phyloP scores from a whole-genome alignment of 2,888 invertebrate genomes.

The Ametastegia equiseti region DNA sequence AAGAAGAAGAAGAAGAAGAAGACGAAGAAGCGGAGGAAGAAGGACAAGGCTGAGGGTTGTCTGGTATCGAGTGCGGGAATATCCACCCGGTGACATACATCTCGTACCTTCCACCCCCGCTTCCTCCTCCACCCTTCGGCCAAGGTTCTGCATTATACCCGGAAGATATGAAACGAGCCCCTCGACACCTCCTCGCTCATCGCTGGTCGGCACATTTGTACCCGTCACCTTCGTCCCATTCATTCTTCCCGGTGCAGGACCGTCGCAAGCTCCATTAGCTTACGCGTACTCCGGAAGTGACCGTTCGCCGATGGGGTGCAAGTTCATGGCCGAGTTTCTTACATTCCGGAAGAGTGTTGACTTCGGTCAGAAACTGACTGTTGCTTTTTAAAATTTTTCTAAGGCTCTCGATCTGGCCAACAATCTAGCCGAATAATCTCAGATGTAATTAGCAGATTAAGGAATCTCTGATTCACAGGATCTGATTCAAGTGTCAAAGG shows the following conservation, averaged over 20 bases:
- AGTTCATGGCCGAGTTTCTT: too few species aligned
- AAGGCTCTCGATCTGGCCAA: too few species aligned
- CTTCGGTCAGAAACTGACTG: too few species aligned
- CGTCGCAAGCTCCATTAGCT: not conserved
- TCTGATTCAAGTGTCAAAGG: too few species aligned
- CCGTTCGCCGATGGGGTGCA: not conserved
- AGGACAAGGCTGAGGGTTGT: slow-evolving; percentile 2
- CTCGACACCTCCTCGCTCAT: slow-evolving; percentile 65
- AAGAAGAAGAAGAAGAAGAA: not conserved
- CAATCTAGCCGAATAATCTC: too few species aligned
- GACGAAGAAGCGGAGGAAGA: not conserved
- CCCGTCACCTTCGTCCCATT: slow-evolving; percentile 57
- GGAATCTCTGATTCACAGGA: too few species aligned
- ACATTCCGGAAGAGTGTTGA: too few species aligned
- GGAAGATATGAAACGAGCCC: slow-evolving; percentile 68
- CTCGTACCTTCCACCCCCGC: slow-evolving; percentile 23
- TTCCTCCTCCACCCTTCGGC: not conserved
- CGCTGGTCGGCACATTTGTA: slow-evolving; percentile 64
- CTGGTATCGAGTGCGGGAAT: slow-evolving; percentile 47
- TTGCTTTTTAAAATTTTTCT: too few species aligned
- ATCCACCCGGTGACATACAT: slow-evolving; percentile 49
- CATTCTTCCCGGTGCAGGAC: not conserved
- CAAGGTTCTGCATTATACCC: slow-evolving; percentile 61
- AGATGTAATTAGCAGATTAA: too few species aligned
- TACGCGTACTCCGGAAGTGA: not conserved